These are phyloP conservation scores for Bathynomus jamesi DNA, from an alignment of 1,140 invertebrate genomes.

Conservation along the genomic window DNA sequence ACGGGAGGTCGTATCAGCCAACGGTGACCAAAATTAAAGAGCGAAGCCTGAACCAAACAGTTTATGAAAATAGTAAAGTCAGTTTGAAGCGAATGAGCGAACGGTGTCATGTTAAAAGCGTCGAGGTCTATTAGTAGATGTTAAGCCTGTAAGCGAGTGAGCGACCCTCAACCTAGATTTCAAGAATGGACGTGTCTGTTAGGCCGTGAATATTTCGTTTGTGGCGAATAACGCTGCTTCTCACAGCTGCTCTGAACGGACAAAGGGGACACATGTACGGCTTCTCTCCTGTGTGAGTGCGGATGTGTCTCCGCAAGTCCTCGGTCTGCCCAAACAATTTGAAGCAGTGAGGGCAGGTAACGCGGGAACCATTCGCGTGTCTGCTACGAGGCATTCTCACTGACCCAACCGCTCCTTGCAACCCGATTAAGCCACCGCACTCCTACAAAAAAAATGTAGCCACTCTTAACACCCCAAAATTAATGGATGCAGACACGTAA, in stretches of 20 bases:
- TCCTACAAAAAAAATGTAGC: neutral
- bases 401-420: neutral
- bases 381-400: neutral
- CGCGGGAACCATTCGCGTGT: neutral
- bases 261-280: slow-evolving; percentile 10
- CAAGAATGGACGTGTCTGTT: neutral
- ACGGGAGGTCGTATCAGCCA: too few species aligned
- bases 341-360: slow-evolving; percentile 2
- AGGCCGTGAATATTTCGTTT: neutral
- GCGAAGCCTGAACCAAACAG: too few species aligned
- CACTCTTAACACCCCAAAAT: too few species aligned
- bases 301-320: slow-evolving; percentile 4
- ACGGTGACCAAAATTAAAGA: too few species aligned
- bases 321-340: slow-evolving; percentile 9
- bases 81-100: too few species aligned
- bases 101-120: too few species aligned
- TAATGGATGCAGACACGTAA: too few species aligned
- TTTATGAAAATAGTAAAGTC: too few species aligned
- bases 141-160: too few species aligned
- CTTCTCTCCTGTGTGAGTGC: slow-evolving; percentile 7
- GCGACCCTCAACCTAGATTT: neutral
- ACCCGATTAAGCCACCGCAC: neutral
- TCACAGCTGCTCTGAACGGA: slow-evolving; percentile 8
- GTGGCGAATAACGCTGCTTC: neutral
- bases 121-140: too few species aligned